phyloP scores from a whole-genome alignment of 1,140 invertebrate species.

The Conopomorpha cramerella region DNA sequence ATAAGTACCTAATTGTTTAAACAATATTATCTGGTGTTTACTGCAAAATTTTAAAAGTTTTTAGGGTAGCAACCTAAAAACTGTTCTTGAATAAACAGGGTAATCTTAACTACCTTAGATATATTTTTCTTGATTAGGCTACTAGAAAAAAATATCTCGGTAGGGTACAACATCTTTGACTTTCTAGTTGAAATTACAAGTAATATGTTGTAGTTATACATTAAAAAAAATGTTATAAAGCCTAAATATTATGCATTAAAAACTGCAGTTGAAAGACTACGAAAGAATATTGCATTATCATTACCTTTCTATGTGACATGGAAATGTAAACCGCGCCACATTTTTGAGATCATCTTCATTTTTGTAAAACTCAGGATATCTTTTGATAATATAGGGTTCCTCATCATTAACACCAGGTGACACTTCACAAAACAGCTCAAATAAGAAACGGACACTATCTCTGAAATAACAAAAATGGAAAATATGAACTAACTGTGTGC shows the following conservation, averaged over 20 bases:
- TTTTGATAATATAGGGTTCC: slow-evolving; percentile 75
- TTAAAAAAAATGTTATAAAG: not conserved
- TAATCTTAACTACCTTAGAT: too few species aligned
- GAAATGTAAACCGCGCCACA: slow-evolving; percentile 84
- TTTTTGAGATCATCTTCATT: slow-evolving; percentile 79
- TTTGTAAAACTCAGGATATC: slow-evolving; percentile 73
- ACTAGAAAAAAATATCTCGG: too few species aligned
- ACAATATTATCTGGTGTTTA: too few species aligned
- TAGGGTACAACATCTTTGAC: too few species aligned
- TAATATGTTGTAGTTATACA: too few species aligned
- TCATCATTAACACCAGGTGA: slow-evolving; percentile 66
- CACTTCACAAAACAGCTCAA: slow-evolving; percentile 85
- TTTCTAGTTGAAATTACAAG: too few species aligned
- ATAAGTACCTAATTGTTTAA: too few species aligned
- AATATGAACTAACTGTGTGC: not conserved
- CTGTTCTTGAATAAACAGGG: too few species aligned
- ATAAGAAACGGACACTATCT: slow-evolving; percentile 78
- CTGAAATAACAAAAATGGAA: slow-evolving; percentile 57
- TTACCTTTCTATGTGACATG: slow-evolving; percentile 81
- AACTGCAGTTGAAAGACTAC: too few species aligned
- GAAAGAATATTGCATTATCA: slow-evolving; percentile 16
- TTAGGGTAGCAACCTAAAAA: too few species aligned
- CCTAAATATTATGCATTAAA: slow-evolving; percentile 1
- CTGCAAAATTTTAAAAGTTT: too few species aligned
- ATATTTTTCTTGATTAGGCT: too few species aligned